Evolutionary conservation across 1,140 invertebrate genomes (phyloP).

Genomic region (Octopus sinensis): DNA sequence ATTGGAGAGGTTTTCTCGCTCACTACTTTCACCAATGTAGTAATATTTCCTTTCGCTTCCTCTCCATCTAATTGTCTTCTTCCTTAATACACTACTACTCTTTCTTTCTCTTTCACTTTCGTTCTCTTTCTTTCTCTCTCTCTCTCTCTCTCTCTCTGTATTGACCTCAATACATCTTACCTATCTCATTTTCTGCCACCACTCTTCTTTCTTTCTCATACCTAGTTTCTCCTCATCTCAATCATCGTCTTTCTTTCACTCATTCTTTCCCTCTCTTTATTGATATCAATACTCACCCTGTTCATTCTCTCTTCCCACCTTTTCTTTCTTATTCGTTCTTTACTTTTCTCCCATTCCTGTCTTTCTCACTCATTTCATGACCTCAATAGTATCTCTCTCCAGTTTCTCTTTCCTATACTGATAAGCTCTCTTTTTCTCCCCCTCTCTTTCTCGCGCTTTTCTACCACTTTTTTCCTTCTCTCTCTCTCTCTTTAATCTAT

Average conservation of each 20-base stretch:
- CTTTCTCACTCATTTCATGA: not conserved
- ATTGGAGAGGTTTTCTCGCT: not conserved
- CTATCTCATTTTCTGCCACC: not conserved
- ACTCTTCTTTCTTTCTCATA: constrained; percentile 1
- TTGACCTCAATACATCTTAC: not conserved
- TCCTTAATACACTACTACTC: not conserved
- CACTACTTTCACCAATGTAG: not conserved
- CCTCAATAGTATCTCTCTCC: not conserved
- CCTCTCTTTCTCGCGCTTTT: constrained; percentile 22
- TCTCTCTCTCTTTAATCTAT: not conserved
- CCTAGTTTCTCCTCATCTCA: not conserved
- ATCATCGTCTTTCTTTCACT: not conserved
- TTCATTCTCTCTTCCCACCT: not conserved
- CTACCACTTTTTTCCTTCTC: not conserved
- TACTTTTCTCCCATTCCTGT: not conserved
- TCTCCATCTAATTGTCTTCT: constrained; percentile 14
- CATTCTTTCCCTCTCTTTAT: constrained; percentile 7
- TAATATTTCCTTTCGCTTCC: not conserved
- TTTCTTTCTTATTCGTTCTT: not conserved
- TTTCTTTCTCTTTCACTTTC: constrained; percentile 12
- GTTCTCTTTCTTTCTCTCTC: constrained; percentile 16
- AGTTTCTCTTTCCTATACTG: constrained; percentile 5
- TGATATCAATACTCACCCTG: too few species aligned
- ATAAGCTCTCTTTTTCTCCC: constrained; percentile 1
- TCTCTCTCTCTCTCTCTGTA: constrained; percentile 19